Base-by-base conservation (phyloP, 2,797 vertebrate genomes). In the Argentina silus region DNA sequence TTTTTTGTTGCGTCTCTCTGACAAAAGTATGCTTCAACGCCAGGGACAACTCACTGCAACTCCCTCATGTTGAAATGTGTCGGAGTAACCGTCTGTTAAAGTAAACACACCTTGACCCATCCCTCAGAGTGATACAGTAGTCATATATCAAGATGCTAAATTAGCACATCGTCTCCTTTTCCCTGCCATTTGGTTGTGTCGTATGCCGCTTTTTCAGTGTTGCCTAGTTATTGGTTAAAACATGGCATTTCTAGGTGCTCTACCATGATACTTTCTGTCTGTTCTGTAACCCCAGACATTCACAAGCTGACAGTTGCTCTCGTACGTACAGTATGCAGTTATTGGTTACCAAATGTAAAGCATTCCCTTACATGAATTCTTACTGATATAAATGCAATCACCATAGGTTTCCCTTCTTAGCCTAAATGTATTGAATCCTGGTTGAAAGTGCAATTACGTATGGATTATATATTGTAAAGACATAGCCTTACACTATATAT, bases 361-460 rank as follows among this genome's bases (percentile, higher is more conserved):
- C 27, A 76, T 53, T 76, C 51, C 65, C 56, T 45, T n/a, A 51
- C n/a, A 1, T 51, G n/a, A 66, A 61, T 10, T 67, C 73, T 75
- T 64, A 68, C 48, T 64, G n/a, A 59, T 76, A 60, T 47, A 72
- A 51, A 57, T 45, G 9, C 8, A 12, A 21, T 17, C 44, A 42
- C 48, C 1, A n/a, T 67, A 17, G 48, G 44, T 23, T 50, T 51
- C 21, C 53, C 61, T 17, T 11, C 12, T 14, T 43, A 42, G 50
- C 63, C 73, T 44, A 61, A 55, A 53, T 21, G 14, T 65, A 21
- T 48, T 36, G 43, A 67, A 8, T 51, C 66, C 67, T 66, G 67
- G 68, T 68, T 65, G 65, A 78, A 81, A 83, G 77, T 81, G 77
- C 77, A 85, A 83, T 83, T 83, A 76, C 55, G 14, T 59, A 72